Evolutionary conservation across 35 echinoderm and acorn worm genomes (phyloP).

Genomic region (Ophioderma brevispina): DNA sequence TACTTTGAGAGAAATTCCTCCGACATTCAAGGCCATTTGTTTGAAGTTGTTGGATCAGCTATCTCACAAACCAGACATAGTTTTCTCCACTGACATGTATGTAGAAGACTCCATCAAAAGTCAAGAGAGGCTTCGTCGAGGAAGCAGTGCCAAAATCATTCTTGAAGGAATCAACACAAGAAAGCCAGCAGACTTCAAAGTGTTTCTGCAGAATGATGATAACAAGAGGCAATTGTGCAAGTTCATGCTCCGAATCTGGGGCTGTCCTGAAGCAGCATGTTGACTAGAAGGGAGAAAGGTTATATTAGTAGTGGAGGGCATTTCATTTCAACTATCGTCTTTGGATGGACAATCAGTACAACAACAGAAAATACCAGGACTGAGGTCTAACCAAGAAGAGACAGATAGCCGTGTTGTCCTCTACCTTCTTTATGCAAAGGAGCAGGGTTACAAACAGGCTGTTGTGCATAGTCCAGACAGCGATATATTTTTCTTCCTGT

Average conservation of each 20-base stretch:
- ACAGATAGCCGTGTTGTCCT: slow-evolving; percentile 61
- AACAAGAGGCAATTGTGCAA: slow-evolving; percentile 31
- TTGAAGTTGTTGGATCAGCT: slow-evolving; percentile 25
- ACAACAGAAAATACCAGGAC: slow-evolving; percentile 26
- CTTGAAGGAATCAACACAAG: background rate
- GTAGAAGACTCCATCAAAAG: slow-evolving; percentile 33
- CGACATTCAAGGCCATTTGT: slow-evolving; percentile 23
- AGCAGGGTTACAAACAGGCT: slow-evolving; percentile 50
- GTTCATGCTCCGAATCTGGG: background rate
- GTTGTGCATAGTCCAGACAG: slow-evolving; percentile 55
- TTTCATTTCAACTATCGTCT: background rate
- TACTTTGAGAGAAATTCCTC: slow-evolving; percentile 3
- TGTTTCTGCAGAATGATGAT: slow-evolving; percentile 45
- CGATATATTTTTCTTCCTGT: slow-evolving; percentile 69
- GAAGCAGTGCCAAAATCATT: slow-evolving; percentile 22
- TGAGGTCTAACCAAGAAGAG: slow-evolving; percentile 55
- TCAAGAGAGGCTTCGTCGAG: slow-evolving; percentile 22
- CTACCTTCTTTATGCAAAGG: slow-evolving; percentile 46
- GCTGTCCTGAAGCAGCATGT: no score
- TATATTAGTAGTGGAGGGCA: background rate
- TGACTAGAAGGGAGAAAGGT: slow-evolving; percentile 21
- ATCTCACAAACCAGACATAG: background rate
- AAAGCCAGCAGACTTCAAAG: slow-evolving; percentile 44
- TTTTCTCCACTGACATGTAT: slow-evolving; percentile 50
- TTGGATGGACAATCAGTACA: background rate